These are phyloP conservation scores for Andrena haemorrhoa DNA, from an alignment of 2,888 invertebrate genomes.

Conservation along the genomic window DNA sequence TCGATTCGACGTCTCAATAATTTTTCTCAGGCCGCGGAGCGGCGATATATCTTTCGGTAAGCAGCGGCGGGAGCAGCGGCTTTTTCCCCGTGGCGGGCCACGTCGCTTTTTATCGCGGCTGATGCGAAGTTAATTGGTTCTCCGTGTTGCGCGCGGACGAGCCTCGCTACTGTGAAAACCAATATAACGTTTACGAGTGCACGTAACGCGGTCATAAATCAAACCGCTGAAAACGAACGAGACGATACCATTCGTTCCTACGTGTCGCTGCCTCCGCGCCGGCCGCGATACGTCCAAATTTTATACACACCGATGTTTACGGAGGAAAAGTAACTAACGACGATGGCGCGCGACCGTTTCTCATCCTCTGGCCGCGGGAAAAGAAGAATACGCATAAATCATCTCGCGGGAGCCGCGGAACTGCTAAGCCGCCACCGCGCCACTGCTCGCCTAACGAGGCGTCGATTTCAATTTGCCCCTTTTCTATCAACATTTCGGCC, in stretches of 20 bases:
- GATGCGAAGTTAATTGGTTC: constrained; percentile 68
- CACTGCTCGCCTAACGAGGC: constrained; percentile 47
- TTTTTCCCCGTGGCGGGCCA: constrained; percentile 32
- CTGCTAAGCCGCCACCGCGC: constrained; percentile 23
- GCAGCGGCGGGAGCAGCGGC: neutral
- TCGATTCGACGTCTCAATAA: constrained; percentile 25
- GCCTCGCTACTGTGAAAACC: constrained; percentile 64
- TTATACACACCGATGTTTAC: constrained; percentile 51
- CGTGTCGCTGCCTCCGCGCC: constrained; percentile 35
- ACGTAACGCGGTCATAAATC: constrained; percentile 69
- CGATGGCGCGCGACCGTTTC: constrained; percentile 39
- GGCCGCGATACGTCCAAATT: constrained; percentile 36
- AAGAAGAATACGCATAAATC: constrained; percentile 51
- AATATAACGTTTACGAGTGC: constrained; percentile 72
- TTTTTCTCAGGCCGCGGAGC: constrained; percentile 11
- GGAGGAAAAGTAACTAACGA: constrained; percentile 53
- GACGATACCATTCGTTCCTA: constrained; percentile 62
- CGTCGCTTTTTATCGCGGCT: constrained; percentile 57
- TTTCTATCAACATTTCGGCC: constrained; percentile 12
- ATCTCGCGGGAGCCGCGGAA: constrained; percentile 25
- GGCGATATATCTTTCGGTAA: constrained; percentile 23
- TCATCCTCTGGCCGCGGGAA: constrained; percentile 30
- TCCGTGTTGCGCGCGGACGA: constrained; percentile 49
- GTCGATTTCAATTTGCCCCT: constrained; percentile 40
- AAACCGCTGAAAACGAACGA: constrained; percentile 67